Percentiles rank a stretch among this genome's conserved stretches.
Conservation (phyloP, 2,888 invertebrate species). For the Labia minor region DNA sequence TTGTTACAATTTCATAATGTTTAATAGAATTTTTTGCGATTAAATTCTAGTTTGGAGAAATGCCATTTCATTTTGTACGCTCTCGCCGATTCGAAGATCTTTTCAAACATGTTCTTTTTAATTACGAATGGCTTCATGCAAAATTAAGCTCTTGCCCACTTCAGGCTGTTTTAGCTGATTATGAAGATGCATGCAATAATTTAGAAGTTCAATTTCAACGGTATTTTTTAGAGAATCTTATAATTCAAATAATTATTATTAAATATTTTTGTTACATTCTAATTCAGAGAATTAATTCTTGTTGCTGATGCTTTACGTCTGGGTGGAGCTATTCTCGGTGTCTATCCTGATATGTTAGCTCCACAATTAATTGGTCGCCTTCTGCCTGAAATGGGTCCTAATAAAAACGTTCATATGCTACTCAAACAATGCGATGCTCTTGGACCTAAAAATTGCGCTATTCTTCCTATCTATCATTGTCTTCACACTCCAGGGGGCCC, state of each 20-base stretch:
- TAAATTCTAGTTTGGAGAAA: constrained; percentile 79
- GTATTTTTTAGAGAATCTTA: constrained; percentile 14
- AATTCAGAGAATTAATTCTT: constrained; percentile 66
- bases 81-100: constrained; percentile 83
- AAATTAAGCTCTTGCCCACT: constrained; percentile 91
- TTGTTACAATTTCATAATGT: too few relatives aligned
- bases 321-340: constrained; percentile 84
- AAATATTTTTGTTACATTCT: too few relatives aligned
- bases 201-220: constrained; percentile 42
- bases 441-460: constrained; percentile 78
- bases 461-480: constrained; percentile 89
- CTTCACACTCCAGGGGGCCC: constrained; percentile 98
- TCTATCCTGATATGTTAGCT: constrained; percentile 90
- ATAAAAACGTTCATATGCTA: constrained; percentile 73
- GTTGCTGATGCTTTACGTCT: constrained; percentile 88
- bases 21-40: too few relatives aligned
- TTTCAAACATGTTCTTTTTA: constrained; percentile 86
- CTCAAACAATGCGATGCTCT: constrained; percentile 82
- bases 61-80: constrained; percentile 88
- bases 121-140: constrained; percentile 95
- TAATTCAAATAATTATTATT: neutral
- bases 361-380: constrained; percentile 87
- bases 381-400: constrained; percentile 77
- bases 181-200: constrained; percentile 80
- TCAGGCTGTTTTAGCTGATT: constrained; percentile 88